Base-by-base conservation (phyloP, 1,140 invertebrate genomes). In the Drosophila ambigua region DNA sequence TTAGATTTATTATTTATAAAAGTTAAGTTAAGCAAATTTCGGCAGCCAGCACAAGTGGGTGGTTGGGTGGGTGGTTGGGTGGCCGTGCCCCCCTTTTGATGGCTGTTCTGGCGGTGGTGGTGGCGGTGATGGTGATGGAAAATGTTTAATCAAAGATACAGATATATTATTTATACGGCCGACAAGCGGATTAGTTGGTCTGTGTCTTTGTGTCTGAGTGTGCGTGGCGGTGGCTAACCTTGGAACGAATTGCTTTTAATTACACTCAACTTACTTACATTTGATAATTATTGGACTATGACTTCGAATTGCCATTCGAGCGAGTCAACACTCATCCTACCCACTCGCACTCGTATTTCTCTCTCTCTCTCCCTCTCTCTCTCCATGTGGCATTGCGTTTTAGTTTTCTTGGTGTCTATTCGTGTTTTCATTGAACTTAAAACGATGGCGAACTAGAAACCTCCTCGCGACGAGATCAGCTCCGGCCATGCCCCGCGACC, bases 281-380 rank as follows among this genome's bases (percentile, higher is more conserved):
- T 79, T 66, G 57, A 77, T 80, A 80, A 77, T 85, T 85, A 85
- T 77, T 85, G 82, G 81, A 85, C 80, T 84, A 69, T 79, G 80
- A 83, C 73, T 79, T 23, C 49, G 43, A 49, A 20, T 57, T 51
- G 13, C 48, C 57, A 43, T n/a, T 28, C 13, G 28, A 31, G 31
- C 31, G n/a, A 41, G 44, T 54, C 43, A 26, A 26, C 41, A 24
- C 23, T 7, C 23, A 26, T 16, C n/a, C 11, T 39, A 50, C 66
- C 3, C 15, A 45, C 11, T 39, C 35, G 35, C 35, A 13, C 35
- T 39, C 35, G 4, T 11, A 2, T 4, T 39, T 11, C 9, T 2
- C 26, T 24, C 23, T 24, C 2, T 24, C 23, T 24, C 23, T 4
- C 26, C 7, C 26, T 28, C 5, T 13, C 35, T 39, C 11, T 23